Percentiles rank a stretch among this genome's conserved stretches.
Evolutionary conservation across 2,888 invertebrate species (phyloP).

Genomic region (Megalurothrips usitatus): DNA sequence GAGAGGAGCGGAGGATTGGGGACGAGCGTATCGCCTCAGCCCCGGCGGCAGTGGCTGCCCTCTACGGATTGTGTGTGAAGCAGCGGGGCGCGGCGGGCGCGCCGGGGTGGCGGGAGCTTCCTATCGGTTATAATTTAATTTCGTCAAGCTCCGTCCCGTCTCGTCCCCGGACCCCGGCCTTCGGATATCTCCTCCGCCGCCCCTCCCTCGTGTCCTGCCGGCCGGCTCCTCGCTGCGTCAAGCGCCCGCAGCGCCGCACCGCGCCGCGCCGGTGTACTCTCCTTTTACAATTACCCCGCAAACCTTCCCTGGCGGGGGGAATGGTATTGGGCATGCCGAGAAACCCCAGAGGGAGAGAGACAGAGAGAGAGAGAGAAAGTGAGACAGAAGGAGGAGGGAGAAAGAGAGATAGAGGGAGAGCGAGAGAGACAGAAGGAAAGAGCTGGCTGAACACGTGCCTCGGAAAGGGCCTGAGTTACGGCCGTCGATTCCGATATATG

Average conservation of each 20-base stretch:
- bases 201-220: no score
- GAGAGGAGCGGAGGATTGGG: not conserved
- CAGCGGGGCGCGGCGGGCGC: not conserved
- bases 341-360: not conserved
- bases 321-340: no score
- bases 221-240: no score
- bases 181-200: no score
- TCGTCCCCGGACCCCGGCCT: no score
- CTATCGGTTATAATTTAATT: slow-evolving; percentile 23
- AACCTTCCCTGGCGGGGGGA: no score
- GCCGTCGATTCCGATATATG: slow-evolving; percentile 6
- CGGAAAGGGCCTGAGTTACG: not conserved
- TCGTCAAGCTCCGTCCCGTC: no score
- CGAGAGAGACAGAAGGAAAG: not conserved
- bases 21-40: not conserved
- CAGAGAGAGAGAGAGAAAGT: not conserved
- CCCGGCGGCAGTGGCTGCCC: not conserved
- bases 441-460: not conserved
- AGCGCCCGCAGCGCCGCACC: no score
- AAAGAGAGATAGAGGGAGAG: not conserved
- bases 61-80: slow-evolving; percentile 24
- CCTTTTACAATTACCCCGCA: no score
- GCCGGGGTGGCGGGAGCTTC: not conserved
- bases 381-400: not conserved
- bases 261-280: no score